Evolutionary conservation across 2,888 invertebrate species (phyloP).

Genomic region (Lordiphosa andalusiaca): DNA sequence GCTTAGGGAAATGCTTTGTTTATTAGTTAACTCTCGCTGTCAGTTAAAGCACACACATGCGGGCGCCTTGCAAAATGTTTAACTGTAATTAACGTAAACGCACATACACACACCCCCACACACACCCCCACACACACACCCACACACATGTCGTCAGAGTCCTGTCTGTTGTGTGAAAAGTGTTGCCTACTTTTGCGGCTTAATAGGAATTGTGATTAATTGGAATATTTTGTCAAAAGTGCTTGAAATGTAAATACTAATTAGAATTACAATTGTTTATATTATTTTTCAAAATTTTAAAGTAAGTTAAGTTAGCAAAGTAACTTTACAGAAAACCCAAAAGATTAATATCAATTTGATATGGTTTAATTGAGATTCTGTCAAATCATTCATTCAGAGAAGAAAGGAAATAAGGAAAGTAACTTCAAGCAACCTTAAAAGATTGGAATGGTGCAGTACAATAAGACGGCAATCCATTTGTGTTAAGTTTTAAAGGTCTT

Average conservation of each 20-base stretch:
- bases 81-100: constrained; percentile 52
- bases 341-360: too few relatives aligned
- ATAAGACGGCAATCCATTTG: too few relatives aligned
- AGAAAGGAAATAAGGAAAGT: too few relatives aligned
- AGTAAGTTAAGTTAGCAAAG: too few relatives aligned
- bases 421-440: too few relatives aligned
- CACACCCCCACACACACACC: constrained; percentile 5
- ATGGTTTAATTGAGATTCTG: too few relatives aligned
- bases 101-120: constrained; percentile 9
- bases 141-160: constrained; percentile 9
- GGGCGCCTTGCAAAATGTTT: constrained; percentile 42
- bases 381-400: too few relatives aligned
- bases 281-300: not conserved
- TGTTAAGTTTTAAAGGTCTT: too few relatives aligned
- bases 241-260: not conserved
- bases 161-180: constrained; percentile 7
- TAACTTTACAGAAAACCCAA: too few relatives aligned
- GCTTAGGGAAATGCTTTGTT: constrained; percentile 24
- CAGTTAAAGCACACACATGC: constrained; percentile 29
- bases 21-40: constrained; percentile 28
- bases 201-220: constrained; percentile 1
- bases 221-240: not conserved
- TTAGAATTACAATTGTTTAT: not conserved
- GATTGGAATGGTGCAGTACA: too few relatives aligned
- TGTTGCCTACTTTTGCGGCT: constrained; percentile 24